Evolutionary conservation across 2,113 vertebrate species (phyloP).

Genomic region (Marmota monax): DNA sequence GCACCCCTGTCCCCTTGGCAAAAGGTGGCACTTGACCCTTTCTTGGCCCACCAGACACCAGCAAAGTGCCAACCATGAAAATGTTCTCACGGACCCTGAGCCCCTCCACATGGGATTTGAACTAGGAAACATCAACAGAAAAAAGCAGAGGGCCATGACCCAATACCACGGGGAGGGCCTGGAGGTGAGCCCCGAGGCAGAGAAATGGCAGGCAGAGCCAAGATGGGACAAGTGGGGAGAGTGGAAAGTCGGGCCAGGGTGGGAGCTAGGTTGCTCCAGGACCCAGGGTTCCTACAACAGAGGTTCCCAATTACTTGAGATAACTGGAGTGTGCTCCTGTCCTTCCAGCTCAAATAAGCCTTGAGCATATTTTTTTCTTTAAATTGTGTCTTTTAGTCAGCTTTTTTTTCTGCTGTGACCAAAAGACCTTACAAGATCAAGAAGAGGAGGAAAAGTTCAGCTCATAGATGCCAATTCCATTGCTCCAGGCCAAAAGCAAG

Average conservation of each 20-base stretch:
- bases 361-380: not conserved
- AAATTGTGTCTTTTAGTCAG: no score
- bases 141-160: not conserved
- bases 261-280: not conserved
- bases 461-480: no score
- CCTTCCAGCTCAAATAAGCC: not conserved
- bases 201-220: not conserved
- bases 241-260: accelerated
- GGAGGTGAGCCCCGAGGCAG: no score
- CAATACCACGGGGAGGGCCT: no score
- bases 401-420: no score
- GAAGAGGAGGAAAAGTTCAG: no score
- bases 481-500: no score
- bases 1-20: not conserved
- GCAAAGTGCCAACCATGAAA: not conserved
- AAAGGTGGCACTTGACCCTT: not conserved
- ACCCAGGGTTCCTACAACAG: not conserved
- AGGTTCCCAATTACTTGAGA: not conserved
- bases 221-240: not conserved
- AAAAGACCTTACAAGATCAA: no score
- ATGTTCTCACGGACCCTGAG: not conserved
- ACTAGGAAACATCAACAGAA: not conserved
- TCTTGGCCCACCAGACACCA: not conserved
- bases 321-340: not conserved
- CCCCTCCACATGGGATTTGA: not conserved